Evolutionary conservation across 2,113 vertebrate genomes (phyloP), one percentile per base, ranked within the genome.

Genomic region (Myocastor coypus): DNA sequence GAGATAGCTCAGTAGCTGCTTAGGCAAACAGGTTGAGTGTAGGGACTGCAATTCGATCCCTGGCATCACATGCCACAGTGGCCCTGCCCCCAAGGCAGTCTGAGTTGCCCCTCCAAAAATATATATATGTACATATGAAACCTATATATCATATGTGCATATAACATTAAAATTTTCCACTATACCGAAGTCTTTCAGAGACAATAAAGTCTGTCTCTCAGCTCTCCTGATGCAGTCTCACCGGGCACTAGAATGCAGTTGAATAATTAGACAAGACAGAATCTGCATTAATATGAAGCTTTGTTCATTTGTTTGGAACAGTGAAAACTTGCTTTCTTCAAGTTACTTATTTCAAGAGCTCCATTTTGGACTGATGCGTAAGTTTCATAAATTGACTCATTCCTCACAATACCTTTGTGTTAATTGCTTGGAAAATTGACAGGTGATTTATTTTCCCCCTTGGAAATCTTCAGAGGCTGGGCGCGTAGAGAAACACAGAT

Each of bases 191-290:
- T 80, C 0, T 34, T 13, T 84, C 46, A 42, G 14, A 46, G 14
- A 86, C 22, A 84, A 85, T 19, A 19, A 71, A 87, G 0, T 12
- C 32, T 63, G 6, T 40, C 5, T 17, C 87, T 84, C 28, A 24
- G 3, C 42, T 11, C 1, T 82, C 32, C 83, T 5, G 37, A 89
- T 55, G 0, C 2, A 34, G 7, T 75, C 1, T 52, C 91, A 50
- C 1, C 0, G 34, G 32, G 14, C 6, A 37, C 3, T 6, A 1
- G 3, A 28, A 46, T 78, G 34, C 30, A 2, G 11, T 2, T 77
- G 37, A 82, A 11, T 63, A 80, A 82, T 63, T 63, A 64, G 7
- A 46, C 1, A 46, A n/a, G 13, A 71, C 14, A 16, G 78, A 52
- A 64, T 61, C 32, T 14, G 1, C 37, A 34, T 59, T 40, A 64